Base-by-base conservation (phyloP, 2,113 vertebrate species). In the Zootoca vivipara region DNA sequence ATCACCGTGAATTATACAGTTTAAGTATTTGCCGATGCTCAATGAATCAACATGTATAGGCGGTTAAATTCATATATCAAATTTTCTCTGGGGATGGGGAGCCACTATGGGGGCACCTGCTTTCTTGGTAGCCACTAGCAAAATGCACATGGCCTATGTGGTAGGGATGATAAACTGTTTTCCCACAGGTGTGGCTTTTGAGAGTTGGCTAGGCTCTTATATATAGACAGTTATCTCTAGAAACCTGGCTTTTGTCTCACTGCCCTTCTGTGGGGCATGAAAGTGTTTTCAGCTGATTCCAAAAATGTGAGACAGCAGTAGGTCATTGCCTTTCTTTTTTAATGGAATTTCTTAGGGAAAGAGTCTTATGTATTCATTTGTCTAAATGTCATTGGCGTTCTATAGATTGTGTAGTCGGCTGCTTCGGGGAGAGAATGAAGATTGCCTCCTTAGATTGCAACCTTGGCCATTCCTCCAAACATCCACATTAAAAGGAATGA, bases 311-410 rank as follows among this genome's bases (percentile, higher is more conserved):
- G 83, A 67, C 69, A 89, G 8, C 13, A 85, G 18, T 30, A 74
- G 67, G 75, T 6, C 2, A 1, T 38, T 78, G 52, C 86, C 35
- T 89, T 70, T 75, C 89, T 89, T 90, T 75, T 91, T 91, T 78
- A 83, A 85, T 40, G 81, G 56, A 67, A 85, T 83, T 89, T 81
- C 4, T 72, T 86, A 85, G 82, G 33, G 77, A 89, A 93, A 89
- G 81, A 56, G 28, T 70, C 89, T 93, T 91, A 89, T 22, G 56
- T 26, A 90, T 77, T 74, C 62, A 90, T 96, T 96, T 93, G 70
- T 93, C 89, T 93, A 94, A 92, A 94, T 93, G 92, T 88, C 91
- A 91, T 30, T 85, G 83, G 33, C 90, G 52, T 81, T 90, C 40
- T 56, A 80, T 26, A 89, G 78, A 93, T 5, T 89, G 82, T 92